These are phyloP conservation scores for Drosophila flavopinicola DNA, from an alignment of 2,888 invertebrate genomes.

Conservation along the genomic window DNA sequence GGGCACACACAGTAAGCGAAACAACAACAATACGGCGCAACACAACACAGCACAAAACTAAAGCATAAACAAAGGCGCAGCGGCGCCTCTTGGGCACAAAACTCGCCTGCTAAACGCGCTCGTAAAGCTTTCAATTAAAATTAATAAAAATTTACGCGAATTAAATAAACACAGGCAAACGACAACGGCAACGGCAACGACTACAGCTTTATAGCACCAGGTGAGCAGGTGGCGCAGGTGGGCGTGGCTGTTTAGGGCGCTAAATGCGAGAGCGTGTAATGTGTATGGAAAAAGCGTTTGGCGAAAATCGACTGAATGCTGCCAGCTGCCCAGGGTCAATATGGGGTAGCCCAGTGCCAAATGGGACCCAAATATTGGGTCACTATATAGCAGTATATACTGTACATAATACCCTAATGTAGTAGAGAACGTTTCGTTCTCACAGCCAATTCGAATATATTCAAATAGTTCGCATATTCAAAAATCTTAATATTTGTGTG, in stretches of 20 bases:
- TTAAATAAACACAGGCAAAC: conserved; percentile 68
- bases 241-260: conserved; percentile 12
- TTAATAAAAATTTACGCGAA: conserved; percentile 78
- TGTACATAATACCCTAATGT: conserved; percentile 1
- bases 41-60: conserved; percentile 27
- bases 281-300: conserved; percentile 47
- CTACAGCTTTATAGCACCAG: conserved; percentile 6
- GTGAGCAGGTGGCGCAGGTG: conserved; percentile 18
- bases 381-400: background rate
- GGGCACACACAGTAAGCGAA: conserved; percentile 32
- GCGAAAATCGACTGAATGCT: conserved; percentile 34
- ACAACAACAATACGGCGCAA: conserved; percentile 16
- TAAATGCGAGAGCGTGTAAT: conserved; percentile 30
- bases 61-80: conserved; percentile 67
- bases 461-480: too few species aligned
- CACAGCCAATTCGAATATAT: too few species aligned
- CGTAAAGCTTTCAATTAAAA: conserved; percentile 80
- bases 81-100: conserved; percentile 21
- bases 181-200: conserved; percentile 5
- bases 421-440: too few species aligned
- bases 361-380: conserved; percentile 15
- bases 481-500: too few species aligned
- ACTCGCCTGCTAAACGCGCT: conserved; percentile 42
- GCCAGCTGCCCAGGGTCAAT: conserved; percentile 19
- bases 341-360: conserved; percentile 18